Conservation (phyloP, 2,888 invertebrate genomes). For the Pseudococcus longispinus region DNA sequence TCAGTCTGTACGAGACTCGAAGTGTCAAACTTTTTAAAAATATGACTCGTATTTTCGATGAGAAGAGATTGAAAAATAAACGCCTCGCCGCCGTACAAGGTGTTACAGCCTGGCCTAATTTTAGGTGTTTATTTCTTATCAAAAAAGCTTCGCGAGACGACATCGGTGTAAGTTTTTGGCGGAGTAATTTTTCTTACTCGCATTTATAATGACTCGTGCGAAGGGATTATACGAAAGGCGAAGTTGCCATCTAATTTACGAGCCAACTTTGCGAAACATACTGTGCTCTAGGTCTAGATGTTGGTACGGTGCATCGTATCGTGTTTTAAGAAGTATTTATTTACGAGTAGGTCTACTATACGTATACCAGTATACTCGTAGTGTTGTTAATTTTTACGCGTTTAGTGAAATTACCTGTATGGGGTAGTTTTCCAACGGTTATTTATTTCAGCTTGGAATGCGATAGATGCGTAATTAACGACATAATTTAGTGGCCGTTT, state of each 20-base stretch:
- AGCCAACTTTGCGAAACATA: constrained; percentile 4
- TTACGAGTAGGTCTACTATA: neutral
- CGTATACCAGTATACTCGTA: neutral
- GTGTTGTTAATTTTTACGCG: constrained; percentile 15
- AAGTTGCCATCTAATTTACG: constrained; percentile 18
- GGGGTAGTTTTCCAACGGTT: neutral
- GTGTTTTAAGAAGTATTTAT: neutral
- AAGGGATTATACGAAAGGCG: neutral
- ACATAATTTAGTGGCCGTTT: neutral
- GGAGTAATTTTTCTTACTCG: constrained; percentile 2
- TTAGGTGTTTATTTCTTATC: neutral
- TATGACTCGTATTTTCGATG: neutral
- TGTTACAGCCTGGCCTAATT: neutral
- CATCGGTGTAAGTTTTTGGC: neutral
- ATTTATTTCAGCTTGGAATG: neutral
- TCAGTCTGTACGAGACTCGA: neutral
- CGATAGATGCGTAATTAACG: neutral
- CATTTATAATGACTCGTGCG: neutral
- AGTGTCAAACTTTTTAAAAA: neutral
- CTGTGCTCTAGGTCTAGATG: neutral
- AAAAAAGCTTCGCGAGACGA: neutral
- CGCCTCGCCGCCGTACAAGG: neutral
- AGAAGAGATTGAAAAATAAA: constrained; percentile 5
- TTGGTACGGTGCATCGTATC: neutral
- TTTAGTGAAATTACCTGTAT: neutral